phyloP scores from a whole-genome alignment of 1,140 invertebrate species.

The Nephila pilipes region DNA sequence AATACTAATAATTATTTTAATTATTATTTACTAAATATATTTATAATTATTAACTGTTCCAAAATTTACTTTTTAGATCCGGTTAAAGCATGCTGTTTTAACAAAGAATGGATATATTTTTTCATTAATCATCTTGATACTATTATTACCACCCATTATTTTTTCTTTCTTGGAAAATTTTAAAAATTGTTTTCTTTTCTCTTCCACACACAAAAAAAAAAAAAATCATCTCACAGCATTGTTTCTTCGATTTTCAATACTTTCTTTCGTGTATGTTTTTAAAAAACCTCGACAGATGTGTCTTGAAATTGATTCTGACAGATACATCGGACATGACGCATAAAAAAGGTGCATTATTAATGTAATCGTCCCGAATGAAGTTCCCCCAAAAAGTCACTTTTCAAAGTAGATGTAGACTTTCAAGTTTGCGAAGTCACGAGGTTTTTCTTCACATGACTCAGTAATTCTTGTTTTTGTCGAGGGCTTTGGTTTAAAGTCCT shows the following conservation, averaged over 20 bases:
- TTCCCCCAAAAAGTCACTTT: neutral
- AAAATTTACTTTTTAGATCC: too few species aligned
- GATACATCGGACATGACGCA: neutral
- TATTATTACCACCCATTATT: too few species aligned
- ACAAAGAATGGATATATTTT: too few species aligned
- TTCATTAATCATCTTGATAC: too few species aligned
- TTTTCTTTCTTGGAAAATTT: too few species aligned
- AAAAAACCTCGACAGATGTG: neutral
- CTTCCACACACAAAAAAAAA: neutral
- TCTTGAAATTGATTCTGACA: neutral
- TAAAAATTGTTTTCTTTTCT: neutral
- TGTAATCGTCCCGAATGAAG: neutral
- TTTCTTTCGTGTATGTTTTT: neutral
- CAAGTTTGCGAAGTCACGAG: constrained; percentile 26
- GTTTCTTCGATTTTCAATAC: neutral
- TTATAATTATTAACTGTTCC: too few species aligned
- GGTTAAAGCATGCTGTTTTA: too few species aligned
- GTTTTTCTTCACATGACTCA: constrained; percentile 26
- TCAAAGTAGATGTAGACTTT: constrained; percentile 21
- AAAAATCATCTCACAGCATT: neutral
- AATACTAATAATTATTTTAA: too few species aligned
- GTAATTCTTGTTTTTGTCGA: constrained; percentile 35
- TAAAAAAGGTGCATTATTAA: constrained; percentile 6
- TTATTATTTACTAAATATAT: too few species aligned
- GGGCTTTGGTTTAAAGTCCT: constrained; percentile 37